Base-by-base conservation (phyloP, 2,888 invertebrate genomes). In the Euphydryas editha region DNA sequence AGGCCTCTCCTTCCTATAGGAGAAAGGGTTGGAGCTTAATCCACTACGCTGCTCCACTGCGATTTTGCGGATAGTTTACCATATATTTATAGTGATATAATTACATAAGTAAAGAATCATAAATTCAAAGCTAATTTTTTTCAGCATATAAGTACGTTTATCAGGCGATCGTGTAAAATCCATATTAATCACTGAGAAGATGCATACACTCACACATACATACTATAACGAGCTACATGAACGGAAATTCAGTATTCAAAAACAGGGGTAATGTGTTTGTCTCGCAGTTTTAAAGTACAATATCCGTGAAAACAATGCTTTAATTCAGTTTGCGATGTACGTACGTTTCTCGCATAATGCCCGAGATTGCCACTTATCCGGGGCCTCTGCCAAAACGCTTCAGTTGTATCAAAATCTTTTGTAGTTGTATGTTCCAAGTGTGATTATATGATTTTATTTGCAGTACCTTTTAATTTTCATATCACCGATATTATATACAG, bases 331-430 rank as follows among this genome's bases (percentile, higher is more conserved):
- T 55, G 51, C 39, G 47, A 57, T 47, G 30, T 30, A 42, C 37
- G 70, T 55, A 51, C 46, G 59, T 60, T 60, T 54, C 63, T 70
- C 61, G 67, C 62, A 56, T 57, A 62, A 68, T 62, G 62, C 55
- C 60, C 62, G 68, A 42, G 65, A 65, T 68, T 69, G 69, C 63
- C 55, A 58, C 59, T 51, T 56, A 69, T 63, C 67, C 60, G 60
- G 51, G 30, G 24, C 36, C 60, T 60, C 55, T 67, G 60, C 62
- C 63, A 68, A 68, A 68, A 65, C 54, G 64, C 61, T 63, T 21
- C 49, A 51, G 15, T 51, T 24, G 51, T 24, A 24, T 24, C 51
- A 51, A 24, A 47, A 24, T n/a, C 51, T 24, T 51, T 30, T 15
- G 30, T 30, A 7, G 30, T 30, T 15, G 24, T 7, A 47, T 18